Percentiles rank a stretch among this genome's conserved stretches.
Evolutionary conservation across 2,113 vertebrate species (phyloP).

Genomic region (Eonycteris spelaea): DNA sequence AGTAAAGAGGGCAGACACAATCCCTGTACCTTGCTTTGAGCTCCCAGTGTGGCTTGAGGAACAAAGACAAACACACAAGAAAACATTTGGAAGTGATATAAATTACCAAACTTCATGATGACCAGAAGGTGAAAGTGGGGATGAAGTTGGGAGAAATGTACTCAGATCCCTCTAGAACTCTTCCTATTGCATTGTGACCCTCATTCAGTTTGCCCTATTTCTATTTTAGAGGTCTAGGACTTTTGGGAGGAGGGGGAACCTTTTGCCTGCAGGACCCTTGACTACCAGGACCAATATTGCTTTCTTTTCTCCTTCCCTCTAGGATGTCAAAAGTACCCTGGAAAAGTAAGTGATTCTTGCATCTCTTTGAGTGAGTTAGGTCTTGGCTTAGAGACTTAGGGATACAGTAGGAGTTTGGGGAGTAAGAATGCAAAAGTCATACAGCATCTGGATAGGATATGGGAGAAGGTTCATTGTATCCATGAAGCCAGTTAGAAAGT

Average conservation of each 20-base stretch:
- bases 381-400: neutral
- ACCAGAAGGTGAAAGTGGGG: neutral
- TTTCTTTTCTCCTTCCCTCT: constrained; percentile 69
- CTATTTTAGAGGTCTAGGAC: constrained; percentile 3
- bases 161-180: neutral
- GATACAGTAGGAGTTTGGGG: neutral
- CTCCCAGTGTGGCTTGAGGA: constrained; percentile 41
- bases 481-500: neutral
- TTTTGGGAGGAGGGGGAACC: constrained; percentile 21
- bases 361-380: constrained; percentile 51
- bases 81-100: constrained; percentile 19
- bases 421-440: neutral
- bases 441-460: neutral
- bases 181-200: neutral
- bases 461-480: neutral
- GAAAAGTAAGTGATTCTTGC: constrained; percentile 78
- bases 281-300: constrained; percentile 66
- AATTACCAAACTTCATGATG: neutral
- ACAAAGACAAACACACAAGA: constrained; percentile 9
- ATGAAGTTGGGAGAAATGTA: neutral
- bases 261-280: constrained; percentile 40
- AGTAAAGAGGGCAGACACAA: constrained; percentile 48
- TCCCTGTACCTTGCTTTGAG: constrained; percentile 10
- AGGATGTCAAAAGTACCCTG: constrained; percentile 81
- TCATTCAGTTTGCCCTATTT: neutral